phyloP scores from a whole-genome alignment of 2,113 vertebrate genomes.

The Aptenodytes forsteri region DNA sequence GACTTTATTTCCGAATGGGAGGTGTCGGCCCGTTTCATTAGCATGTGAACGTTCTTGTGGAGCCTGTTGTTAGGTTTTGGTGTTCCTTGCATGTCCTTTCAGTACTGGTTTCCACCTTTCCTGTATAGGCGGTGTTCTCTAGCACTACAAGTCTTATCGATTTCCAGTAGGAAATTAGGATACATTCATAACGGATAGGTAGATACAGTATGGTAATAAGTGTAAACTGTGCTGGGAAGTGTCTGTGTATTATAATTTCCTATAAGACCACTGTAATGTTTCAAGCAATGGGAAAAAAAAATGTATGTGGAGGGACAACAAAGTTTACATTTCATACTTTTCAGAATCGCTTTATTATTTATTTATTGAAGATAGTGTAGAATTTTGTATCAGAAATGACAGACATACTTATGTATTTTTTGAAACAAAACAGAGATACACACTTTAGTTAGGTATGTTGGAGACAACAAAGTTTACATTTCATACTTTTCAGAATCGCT shows the following conservation, averaged over 20 bases:
- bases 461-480: too few relatives aligned
- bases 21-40: constrained; percentile 21
- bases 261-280: constrained; percentile 64
- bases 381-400: constrained; percentile 79
- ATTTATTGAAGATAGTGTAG: constrained; percentile 81
- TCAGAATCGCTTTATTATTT: constrained; percentile 78
- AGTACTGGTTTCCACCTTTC: constrained; percentile 55
- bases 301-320: constrained; percentile 62
- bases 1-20: constrained; percentile 6
- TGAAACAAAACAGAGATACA: constrained; percentile 68
- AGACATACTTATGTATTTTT: constrained; percentile 79
- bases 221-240: constrained; percentile 67
- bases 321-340: constrained; percentile 87
- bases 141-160: constrained; percentile 58
- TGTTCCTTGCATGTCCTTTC: constrained; percentile 69
- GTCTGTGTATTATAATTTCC: constrained; percentile 52
- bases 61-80: constrained; percentile 36
- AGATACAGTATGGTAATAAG: constrained; percentile 46
- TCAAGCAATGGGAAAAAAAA: constrained; percentile 38
- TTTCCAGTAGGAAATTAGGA: constrained; percentile 63
- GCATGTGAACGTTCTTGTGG: constrained; percentile 58
- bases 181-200: constrained; percentile 28
- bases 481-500: constrained; percentile 80
- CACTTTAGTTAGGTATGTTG: constrained; percentile 74
- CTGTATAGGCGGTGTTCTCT: constrained; percentile 43